Percentiles rank a stretch among this genome's conserved stretches.
Conservation (phyloP, 2,113 vertebrate genomes). For the Silurus glanis region DNA sequence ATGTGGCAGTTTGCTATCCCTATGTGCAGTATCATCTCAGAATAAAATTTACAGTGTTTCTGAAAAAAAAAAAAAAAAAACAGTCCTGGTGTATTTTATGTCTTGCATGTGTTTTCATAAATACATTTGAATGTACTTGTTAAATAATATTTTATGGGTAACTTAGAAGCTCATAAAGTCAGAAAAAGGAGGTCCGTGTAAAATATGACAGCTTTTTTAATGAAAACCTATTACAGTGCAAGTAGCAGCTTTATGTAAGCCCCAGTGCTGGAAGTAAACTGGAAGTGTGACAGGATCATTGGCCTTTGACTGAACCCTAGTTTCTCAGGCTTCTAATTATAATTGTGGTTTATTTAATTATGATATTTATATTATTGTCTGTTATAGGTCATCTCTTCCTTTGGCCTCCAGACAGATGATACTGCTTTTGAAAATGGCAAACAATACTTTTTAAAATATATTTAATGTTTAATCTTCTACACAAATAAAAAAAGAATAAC, state of each 20-base stretch:
- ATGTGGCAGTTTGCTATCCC: not conserved
- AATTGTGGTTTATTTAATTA: conserved; percentile 2
- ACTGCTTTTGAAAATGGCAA: not conserved
- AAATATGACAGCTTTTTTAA: not conserved
- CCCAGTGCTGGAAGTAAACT: not conserved
- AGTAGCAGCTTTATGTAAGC: not conserved
- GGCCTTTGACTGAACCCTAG: conserved; percentile 13
- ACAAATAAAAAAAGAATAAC: not conserved
- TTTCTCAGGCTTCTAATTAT: conserved; percentile 1
- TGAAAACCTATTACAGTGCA: not conserved
- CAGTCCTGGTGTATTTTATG: not conserved
- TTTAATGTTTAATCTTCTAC: not conserved
- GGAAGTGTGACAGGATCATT: not conserved
- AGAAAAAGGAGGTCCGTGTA: not conserved
- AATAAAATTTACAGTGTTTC: not conserved
- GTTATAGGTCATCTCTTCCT: conserved; percentile 19
- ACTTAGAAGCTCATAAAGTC: not conserved
- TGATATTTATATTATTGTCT: not conserved
- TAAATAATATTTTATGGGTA: not conserved
- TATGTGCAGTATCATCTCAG: not conserved
- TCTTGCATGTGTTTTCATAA: not conserved
- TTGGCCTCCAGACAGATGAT: not conserved
- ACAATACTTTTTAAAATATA: not conserved
- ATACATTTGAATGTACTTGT: not conserved
- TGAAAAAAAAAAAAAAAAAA: not conserved